Conservation (phyloP, 2,797 vertebrate species). For the Salmo trutta region DNA sequence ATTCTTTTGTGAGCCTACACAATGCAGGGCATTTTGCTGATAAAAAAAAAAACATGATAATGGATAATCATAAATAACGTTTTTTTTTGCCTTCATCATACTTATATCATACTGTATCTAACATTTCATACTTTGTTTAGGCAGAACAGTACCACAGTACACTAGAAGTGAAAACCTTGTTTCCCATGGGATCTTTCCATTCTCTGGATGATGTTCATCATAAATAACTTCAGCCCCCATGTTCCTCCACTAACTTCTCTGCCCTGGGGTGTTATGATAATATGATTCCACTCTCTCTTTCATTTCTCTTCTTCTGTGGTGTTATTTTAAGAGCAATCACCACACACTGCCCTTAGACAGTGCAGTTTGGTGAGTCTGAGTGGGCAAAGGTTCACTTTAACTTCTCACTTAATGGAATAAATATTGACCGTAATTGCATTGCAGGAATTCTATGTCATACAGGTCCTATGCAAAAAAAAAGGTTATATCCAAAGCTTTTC, state of each 20-base stretch:
- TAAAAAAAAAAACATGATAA: too few species aligned
- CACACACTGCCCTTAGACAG: not conserved
- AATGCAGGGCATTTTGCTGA: too few species aligned
- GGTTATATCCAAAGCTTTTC: not conserved
- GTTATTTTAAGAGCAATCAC: not conserved
- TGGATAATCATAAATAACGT: too few species aligned
- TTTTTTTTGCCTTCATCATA: too few species aligned
- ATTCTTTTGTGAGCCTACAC: too few species aligned
- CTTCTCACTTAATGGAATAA: not conserved
- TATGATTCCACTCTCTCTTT: not conserved
- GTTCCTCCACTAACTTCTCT: not conserved
- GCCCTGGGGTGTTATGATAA: not conserved
- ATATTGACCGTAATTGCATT: not conserved
- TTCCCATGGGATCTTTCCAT: not conserved
- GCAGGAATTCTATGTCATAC: not conserved
- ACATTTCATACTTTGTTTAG: not conserved
- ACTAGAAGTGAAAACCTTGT: not conserved
- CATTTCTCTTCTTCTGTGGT: not conserved
- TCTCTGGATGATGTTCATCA: not conserved
- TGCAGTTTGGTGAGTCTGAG: not conserved
- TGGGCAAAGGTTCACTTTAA: not conserved
- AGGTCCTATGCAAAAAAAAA: not conserved
- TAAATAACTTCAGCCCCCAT: too few species aligned
- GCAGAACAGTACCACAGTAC: not conserved
- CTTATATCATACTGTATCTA: too few species aligned